Evolutionary conservation across 1,140 invertebrate species (phyloP).

Genomic region (Wasmannia auropunctata): DNA sequence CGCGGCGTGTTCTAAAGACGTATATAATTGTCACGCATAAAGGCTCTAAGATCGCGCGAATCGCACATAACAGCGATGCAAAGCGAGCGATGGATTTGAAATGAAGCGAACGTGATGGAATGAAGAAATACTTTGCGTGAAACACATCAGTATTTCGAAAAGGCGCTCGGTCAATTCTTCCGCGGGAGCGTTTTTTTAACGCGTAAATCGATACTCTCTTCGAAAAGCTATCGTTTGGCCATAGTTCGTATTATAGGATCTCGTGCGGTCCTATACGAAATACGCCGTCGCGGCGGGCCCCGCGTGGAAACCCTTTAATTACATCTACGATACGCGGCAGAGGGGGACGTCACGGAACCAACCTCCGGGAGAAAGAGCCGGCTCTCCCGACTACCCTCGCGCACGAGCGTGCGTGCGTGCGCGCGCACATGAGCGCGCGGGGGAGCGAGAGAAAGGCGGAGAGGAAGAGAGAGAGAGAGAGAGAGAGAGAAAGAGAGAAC

Average conservation of each 20-base stretch:
- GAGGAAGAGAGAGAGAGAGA: too few relatives aligned
- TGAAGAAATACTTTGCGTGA: neutral
- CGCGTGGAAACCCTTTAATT: conserved; percentile 37
- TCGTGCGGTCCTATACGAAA: conserved; percentile 23
- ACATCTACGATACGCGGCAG: conserved; percentile 7
- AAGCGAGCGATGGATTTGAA: neutral
- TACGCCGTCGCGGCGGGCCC: neutral
- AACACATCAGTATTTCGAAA: neutral
- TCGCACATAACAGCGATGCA: neutral
- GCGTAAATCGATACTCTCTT: neutral
- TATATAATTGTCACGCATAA: conserved; percentile 62
- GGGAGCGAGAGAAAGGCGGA: neutral
- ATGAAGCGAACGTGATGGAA: neutral
- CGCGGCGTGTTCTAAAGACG: conserved; percentile 6
- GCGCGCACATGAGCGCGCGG: neutral
- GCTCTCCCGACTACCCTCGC: conserved; percentile 16
- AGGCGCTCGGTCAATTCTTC: neutral
- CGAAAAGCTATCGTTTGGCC: neutral
- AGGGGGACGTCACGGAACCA: conserved; percentile 30
- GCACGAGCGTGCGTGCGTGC: neutral
- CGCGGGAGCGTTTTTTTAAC: neutral
- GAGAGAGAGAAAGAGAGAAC: neutral
- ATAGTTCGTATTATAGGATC: neutral
- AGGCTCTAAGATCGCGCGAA: neutral
- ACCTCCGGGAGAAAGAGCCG: conserved; percentile 20